Percentiles rank a stretch among this genome's conserved stretches.
phyloP scores from a whole-genome alignment of 2,113 vertebrate species.

The Anthoscopus minutus region DNA sequence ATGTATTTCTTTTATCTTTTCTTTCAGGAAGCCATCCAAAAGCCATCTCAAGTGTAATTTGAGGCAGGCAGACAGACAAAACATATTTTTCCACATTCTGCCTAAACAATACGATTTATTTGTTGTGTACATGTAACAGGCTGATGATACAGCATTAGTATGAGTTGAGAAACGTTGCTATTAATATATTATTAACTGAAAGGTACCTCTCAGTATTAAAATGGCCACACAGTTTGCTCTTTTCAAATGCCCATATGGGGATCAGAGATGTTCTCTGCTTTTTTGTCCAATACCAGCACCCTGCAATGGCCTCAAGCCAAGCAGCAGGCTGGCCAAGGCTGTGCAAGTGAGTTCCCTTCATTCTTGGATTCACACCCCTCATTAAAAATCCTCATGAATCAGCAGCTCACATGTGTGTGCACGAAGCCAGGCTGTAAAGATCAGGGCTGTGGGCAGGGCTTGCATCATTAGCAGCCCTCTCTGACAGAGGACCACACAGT shows the following conservation, averaged over 20 bases:
- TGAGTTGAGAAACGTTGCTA: neutral
- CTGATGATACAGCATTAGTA: neutral
- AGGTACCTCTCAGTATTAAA: neutral
- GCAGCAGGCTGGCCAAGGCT: neutral
- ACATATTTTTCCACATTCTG: neutral
- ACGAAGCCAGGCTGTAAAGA: accelerated
- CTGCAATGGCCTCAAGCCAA: accelerated
- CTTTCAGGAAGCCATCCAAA: neutral
- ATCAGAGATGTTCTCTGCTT: neutral
- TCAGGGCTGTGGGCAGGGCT: neutral
- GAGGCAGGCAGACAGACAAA: neutral
- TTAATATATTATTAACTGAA: neutral
- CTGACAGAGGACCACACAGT: neutral
- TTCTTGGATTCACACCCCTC: neutral
- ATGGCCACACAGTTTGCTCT: neutral
- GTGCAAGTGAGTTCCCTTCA: neutral
- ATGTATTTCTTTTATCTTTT: neutral
- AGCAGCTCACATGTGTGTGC: neutral
- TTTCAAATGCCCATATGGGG: neutral
- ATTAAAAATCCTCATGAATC: neutral
- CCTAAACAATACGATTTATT: neutral
- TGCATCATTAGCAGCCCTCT: neutral
- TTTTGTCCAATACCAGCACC: neutral
- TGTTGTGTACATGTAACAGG: neutral
- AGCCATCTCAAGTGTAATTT: neutral